Percentiles rank a stretch among this genome's conserved stretches.
Evolutionary conservation across 2,888 invertebrate genomes (phyloP).

Genomic region (Tetragonisca angustula): DNA sequence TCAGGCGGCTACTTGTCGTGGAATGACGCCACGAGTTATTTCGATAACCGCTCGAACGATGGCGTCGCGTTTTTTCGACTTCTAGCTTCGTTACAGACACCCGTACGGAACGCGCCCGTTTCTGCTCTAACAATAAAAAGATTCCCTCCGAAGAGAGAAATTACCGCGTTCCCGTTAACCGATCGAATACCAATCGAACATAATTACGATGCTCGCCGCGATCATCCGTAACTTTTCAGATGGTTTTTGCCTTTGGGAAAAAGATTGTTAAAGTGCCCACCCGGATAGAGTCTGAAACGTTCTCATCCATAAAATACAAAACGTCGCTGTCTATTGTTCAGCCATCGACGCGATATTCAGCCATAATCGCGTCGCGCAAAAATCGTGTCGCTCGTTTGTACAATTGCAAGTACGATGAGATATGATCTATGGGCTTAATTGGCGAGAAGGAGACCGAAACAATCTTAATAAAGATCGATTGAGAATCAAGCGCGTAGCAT

Average conservation of each 20-base stretch:
- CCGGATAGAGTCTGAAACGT: not conserved
- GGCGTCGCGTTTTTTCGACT: conserved; percentile 46
- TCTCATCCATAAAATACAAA: conserved; percentile 22
- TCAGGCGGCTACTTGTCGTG: conserved; percentile 34
- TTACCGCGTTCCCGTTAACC: conserved; percentile 69
- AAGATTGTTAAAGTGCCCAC: conserved; percentile 21
- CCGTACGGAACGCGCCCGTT: conserved; percentile 32
- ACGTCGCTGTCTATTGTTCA: not conserved
- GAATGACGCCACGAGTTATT: conserved; percentile 65
- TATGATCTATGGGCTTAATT: not conserved
- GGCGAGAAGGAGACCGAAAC: not conserved
- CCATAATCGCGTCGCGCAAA: not conserved
- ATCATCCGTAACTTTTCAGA: conserved; percentile 59
- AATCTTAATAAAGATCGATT: not conserved
- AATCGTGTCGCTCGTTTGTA: not conserved
- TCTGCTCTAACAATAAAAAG: conserved; percentile 67
- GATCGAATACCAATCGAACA: conserved; percentile 61
- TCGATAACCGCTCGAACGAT: conserved; percentile 54
- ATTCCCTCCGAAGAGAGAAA: conserved; percentile 61
- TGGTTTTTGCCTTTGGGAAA: conserved; percentile 52
- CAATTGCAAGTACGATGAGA: not conserved
- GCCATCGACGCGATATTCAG: not conserved
- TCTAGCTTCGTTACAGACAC: conserved; percentile 53
- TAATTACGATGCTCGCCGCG: conserved; percentile 41
- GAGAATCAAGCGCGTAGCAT: not conserved